Base-by-base conservation (phyloP, 2,888 invertebrate species). In the Allophyes oxyacanthae region DNA sequence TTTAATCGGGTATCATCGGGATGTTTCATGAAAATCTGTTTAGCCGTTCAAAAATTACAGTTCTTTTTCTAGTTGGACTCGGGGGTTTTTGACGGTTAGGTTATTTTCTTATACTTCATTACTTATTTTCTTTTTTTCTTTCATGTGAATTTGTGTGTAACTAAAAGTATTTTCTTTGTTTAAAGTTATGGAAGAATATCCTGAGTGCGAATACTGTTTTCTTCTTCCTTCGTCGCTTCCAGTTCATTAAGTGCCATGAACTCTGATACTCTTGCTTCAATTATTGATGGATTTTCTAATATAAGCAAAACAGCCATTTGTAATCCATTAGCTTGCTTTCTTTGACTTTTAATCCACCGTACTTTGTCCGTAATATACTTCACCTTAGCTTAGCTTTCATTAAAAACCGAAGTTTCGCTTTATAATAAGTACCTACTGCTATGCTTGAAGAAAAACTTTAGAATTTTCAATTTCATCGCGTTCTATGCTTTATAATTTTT, bases 261-360 rank as follows among this genome's bases (percentile, higher is more conserved):
- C 58, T 8, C 33, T 53, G 20, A 4, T 20, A 58, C 51, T 67
- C 68, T 77, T 63, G 79, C 74, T 82, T 84, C 75, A 81, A 84
- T 83, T 85, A 88, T 88, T 86, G 88, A 89, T 87, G 85, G 85
- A 85, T 86, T 86, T 83, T 85, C 82, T 78, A 83, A 74, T 84
- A 86, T 84, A 86, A 85, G 82, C 84, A 85, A 89, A 87, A 84
- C 78, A 84, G 80, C 83, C 83, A 89, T 90, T 89, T 87, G 86
- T 88, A 88, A 88, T 89, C 87, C 87, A 89, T 89, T 89, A 88
- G 82, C 78, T 71, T 53, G 61, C 70, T 77, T 73, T 77, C 79
- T 75, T 77, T 78, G 74, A 75, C 75, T 82, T 81, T 78, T 64
- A 74, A 70, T 66, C 67, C 54, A 44, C 44, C 66, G 51, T 72